Conservation (phyloP, 1,140 invertebrate genomes). For the Eupeodes corollae region DNA sequence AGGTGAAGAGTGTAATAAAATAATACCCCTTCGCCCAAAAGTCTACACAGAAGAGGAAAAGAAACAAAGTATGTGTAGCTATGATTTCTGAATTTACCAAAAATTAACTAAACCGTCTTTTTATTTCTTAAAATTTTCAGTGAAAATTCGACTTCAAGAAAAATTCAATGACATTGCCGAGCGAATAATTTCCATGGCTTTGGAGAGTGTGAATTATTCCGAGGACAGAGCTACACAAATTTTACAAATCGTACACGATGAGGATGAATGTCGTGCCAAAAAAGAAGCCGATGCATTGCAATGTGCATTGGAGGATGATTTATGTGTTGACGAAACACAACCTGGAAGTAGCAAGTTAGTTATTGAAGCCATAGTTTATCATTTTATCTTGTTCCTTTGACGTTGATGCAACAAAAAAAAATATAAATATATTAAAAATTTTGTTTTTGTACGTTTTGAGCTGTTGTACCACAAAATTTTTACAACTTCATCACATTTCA, state of each 20-base stretch:
- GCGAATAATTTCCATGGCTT: conserved; percentile 67
- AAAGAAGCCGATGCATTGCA: conserved; percentile 13
- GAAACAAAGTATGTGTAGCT: conserved; percentile 49
- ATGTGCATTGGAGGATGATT: too few species aligned
- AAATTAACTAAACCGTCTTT: neutral
- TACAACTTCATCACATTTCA: too few species aligned
- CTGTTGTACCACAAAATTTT: too few species aligned
- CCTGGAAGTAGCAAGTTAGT: too few species aligned
- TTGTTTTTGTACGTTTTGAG: too few species aligned
- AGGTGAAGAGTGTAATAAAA: conserved; percentile 29
- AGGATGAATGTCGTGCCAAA: conserved; percentile 42
- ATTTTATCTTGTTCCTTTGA: too few species aligned
- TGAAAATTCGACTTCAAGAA: conserved; percentile 58
- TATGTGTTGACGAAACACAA: too few species aligned
- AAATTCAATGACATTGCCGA: conserved; percentile 66
- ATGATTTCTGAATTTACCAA: neutral
- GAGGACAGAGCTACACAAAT: conserved; percentile 68
- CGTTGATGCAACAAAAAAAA: too few species aligned
- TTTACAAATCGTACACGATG: conserved; percentile 55
- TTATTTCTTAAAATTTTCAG: conserved; percentile 39
- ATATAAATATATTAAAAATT: too few species aligned
- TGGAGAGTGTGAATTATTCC: conserved; percentile 76
- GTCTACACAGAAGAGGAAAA: conserved; percentile 64
- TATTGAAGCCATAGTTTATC: too few species aligned
- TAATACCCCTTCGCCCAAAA: conserved; percentile 45